Conservation (phyloP, 1,140 invertebrate genomes). For the Drosophila seguyi region DNA sequence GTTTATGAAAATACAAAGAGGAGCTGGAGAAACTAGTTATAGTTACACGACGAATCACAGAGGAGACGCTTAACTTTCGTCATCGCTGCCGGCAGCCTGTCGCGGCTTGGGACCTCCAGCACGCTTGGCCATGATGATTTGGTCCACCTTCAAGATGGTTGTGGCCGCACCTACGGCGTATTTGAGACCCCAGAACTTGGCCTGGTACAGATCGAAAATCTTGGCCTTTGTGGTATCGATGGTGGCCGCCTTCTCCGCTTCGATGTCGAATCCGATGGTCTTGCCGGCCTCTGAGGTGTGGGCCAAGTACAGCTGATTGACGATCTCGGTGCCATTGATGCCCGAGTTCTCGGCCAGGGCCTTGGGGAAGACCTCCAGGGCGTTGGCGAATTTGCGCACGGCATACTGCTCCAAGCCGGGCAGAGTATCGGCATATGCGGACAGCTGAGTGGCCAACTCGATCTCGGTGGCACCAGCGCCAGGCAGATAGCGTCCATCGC, state of each 20-base stretch:
- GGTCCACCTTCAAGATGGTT: slow-evolving; percentile 98
- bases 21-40: slow-evolving; percentile 48
- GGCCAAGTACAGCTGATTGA: slow-evolving; percentile 96
- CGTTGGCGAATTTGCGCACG: slow-evolving; percentile 96
- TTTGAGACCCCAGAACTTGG: slow-evolving; percentile 97
- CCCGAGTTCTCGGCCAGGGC: slow-evolving; percentile 98
- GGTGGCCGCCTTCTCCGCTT: slow-evolving; percentile 89
- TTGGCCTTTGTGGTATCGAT: slow-evolving; percentile 91
- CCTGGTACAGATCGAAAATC: slow-evolving; percentile 94
- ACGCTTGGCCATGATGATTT: slow-evolving; percentile 99
- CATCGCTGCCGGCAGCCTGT: slow-evolving; percentile 81
- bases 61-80: slow-evolving; percentile 76
- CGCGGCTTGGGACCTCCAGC: slow-evolving; percentile 96
- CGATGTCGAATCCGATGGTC: slow-evolving; percentile 95
- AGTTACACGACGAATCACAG: slow-evolving; percentile 31
- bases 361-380: slow-evolving; percentile 96
- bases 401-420: slow-evolving; percentile 99
- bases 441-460: slow-evolving; percentile 94
- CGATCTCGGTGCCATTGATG: slow-evolving; percentile 92
- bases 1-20: slow-evolving; percentile 65
- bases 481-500: slow-evolving; percentile 91
- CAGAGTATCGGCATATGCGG: slow-evolving; percentile 94
- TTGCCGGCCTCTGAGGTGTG: slow-evolving; percentile 94
- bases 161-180: slow-evolving; percentile 97
- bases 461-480: slow-evolving; percentile 98